These are phyloP conservation scores for Neosilurus mollespiculum DNA, from an alignment of 2,797 vertebrate species.

Conservation along the genomic window DNA sequence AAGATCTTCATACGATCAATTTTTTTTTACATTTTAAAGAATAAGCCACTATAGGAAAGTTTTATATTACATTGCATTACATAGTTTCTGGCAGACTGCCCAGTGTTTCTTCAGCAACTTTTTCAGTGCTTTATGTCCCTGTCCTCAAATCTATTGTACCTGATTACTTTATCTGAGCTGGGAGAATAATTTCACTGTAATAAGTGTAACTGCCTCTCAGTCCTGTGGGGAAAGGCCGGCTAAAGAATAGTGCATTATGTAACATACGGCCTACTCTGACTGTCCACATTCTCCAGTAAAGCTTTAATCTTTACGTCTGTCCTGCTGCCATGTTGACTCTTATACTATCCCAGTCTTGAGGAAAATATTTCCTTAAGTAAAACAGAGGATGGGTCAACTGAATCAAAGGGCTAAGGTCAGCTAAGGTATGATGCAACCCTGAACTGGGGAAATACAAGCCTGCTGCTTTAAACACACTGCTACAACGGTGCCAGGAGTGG, in stretches of 20 bases:
- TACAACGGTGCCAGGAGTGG: slow-evolving; percentile 48
- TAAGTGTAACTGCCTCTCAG: slow-evolving; percentile 59
- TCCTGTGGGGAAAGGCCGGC: slow-evolving; percentile 57
- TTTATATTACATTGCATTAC: background rate
- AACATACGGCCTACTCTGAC: slow-evolving; percentile 64
- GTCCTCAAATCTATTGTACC: slow-evolving; percentile 21
- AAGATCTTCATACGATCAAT: background rate
- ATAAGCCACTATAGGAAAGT: background rate
- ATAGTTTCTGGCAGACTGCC: background rate
- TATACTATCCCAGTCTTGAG: background rate
- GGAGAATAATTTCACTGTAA: slow-evolving; percentile 24
- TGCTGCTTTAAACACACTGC: slow-evolving; percentile 52
- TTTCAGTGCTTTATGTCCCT: slow-evolving; percentile 13
- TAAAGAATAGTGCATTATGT: slow-evolving; percentile 68
- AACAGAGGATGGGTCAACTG: background rate
- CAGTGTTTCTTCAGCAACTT: background rate
- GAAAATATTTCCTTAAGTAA: background rate
- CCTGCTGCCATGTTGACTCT: slow-evolving; percentile 35
- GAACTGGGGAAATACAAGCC: slow-evolving; percentile 51
- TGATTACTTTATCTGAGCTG: slow-evolving; percentile 28
- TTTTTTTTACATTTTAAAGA: background rate
- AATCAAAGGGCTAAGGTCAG: slow-evolving; percentile 58
- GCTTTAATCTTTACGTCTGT: slow-evolving; percentile 72
- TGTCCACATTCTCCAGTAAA: slow-evolving; percentile 70
- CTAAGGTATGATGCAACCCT: slow-evolving; percentile 65